Percentiles rank a stretch among this genome's conserved stretches.
phyloP scores from a whole-genome alignment of 2,797 vertebrate genomes.

The Ctenochaetus hawaiiensis region DNA sequence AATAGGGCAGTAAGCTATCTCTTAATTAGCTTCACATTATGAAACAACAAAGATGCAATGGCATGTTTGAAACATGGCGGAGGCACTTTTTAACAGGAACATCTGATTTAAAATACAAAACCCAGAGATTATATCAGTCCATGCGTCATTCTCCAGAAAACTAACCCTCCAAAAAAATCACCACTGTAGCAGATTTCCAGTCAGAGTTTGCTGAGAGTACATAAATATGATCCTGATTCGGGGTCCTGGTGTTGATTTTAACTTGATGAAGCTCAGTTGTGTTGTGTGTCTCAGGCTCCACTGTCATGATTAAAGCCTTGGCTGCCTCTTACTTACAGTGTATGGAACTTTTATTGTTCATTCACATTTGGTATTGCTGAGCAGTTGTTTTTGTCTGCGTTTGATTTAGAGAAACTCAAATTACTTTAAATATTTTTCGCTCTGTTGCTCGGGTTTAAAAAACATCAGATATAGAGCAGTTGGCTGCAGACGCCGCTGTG shows the following conservation, averaged over 20 bases:
- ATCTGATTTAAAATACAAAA: constrained; percentile 25
- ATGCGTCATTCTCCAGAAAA: background rate
- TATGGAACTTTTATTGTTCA: background rate
- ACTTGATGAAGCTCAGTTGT: constrained; percentile 26
- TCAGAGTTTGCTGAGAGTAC: constrained; percentile 1
- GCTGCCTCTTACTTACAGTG: background rate
- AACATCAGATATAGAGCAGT: constrained; percentile 6
- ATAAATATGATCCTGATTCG: background rate
- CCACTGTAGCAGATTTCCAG: background rate
- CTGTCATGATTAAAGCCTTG: constrained; percentile 40
- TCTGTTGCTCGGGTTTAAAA: constrained; percentile 20
- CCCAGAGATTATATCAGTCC: background rate
- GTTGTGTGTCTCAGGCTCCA: constrained; percentile 17
- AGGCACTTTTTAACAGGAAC: background rate
- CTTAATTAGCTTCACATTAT: background rate
- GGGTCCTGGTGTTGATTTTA: constrained; percentile 18
- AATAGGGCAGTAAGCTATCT: background rate
- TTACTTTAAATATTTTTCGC: constrained; percentile 15
- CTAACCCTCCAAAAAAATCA: background rate
- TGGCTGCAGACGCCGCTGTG: constrained; percentile 8
- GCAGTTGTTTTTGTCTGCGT: constrained; percentile 35
- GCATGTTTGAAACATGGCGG: background rate
- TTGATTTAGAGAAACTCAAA: constrained; percentile 27
- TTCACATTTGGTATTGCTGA: constrained; percentile 19
- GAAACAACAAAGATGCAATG: background rate